Evolutionary conservation across 2,113 vertebrate genomes (phyloP).

Genomic region (Melanerpes formicivorus): DNA sequence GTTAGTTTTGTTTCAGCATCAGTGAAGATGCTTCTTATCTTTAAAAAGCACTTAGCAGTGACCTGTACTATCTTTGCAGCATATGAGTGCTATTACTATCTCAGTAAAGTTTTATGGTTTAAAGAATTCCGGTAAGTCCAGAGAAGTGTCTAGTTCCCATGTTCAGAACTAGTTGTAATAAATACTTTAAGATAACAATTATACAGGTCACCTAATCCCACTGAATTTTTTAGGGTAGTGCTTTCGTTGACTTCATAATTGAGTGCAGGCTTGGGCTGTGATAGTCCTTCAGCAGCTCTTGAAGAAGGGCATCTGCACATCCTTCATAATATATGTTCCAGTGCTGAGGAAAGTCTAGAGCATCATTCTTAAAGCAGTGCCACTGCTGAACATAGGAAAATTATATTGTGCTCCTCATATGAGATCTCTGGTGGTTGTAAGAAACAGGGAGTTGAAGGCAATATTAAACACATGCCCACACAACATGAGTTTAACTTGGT

Average conservation of each 20-base stretch:
- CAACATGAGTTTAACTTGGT: neutral
- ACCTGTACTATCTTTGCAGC: neutral
- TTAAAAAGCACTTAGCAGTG: conserved; percentile 19
- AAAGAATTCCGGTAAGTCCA: neutral
- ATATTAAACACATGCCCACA: neutral
- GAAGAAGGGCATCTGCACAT: neutral
- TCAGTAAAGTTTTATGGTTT: conserved; percentile 34
- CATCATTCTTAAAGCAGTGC: neutral
- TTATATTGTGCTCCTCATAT: neutral
- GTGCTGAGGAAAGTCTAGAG: neutral
- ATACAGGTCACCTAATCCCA: neutral
- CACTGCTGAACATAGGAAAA: neutral
- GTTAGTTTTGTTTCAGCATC: conserved; percentile 10
- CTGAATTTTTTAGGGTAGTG: neutral
- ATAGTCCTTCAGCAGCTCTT: neutral
- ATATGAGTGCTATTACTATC: conserved; percentile 9
- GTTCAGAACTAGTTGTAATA: neutral
- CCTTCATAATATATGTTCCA: neutral
- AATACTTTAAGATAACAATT: neutral
- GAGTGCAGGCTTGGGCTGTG: neutral
- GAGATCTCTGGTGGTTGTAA: neutral
- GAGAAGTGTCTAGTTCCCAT: neutral
- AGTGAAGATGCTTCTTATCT: neutral
- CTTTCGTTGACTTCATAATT: neutral
- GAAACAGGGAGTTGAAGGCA: neutral